phyloP scores from a whole-genome alignment of 2,113 vertebrate species.

The Takifugu bimaculatus region DNA sequence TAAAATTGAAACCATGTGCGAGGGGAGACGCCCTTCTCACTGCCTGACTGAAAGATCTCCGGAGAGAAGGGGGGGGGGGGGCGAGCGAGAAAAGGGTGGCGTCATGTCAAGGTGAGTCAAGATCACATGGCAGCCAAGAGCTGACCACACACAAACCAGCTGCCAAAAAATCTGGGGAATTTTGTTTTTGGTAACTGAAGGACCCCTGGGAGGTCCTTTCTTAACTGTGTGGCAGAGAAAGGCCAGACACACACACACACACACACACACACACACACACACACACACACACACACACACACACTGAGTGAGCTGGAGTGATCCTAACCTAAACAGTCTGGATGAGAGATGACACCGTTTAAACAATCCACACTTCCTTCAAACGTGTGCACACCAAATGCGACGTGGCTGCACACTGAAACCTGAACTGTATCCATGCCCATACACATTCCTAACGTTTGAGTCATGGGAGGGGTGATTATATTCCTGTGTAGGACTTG shows the following conservation, averaged over 20 bases:
- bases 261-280: slow-evolving; percentile 24
- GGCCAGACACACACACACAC: slow-evolving; percentile 37
- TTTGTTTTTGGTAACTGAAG: slow-evolving; percentile 57
- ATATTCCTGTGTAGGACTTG: background rate
- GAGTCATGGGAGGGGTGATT: background rate
- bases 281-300: slow-evolving; percentile 25
- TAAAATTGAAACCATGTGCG: slow-evolving; percentile 60
- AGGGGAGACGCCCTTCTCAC: slow-evolving; percentile 44
- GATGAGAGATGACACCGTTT: slow-evolving; percentile 27
- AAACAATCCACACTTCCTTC: slow-evolving; percentile 35
- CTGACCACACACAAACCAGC: slow-evolving; percentile 54
- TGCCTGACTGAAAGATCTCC: slow-evolving; percentile 30
- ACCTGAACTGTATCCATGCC: background rate
- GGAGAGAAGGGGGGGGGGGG: slow-evolving; percentile 9
- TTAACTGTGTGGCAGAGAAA: slow-evolving; percentile 44
- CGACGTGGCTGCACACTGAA: background rate
- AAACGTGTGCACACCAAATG: slow-evolving; percentile 5
- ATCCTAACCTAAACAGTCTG: slow-evolving; percentile 53
- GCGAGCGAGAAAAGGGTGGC: background rate
- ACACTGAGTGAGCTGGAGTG: background rate
- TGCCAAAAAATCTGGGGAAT: slow-evolving; percentile 71
- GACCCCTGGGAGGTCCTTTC: slow-evolving; percentile 59
- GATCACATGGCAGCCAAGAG: slow-evolving; percentile 44
- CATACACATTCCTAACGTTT: background rate
- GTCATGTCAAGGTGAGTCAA: slow-evolving; percentile 60